Percentiles rank a stretch among this genome's conserved stretches.
These are phyloP conservation scores for Synodontis membranacea DNA, from an alignment of 2,113 vertebrate species.

Conservation along the genomic window DNA sequence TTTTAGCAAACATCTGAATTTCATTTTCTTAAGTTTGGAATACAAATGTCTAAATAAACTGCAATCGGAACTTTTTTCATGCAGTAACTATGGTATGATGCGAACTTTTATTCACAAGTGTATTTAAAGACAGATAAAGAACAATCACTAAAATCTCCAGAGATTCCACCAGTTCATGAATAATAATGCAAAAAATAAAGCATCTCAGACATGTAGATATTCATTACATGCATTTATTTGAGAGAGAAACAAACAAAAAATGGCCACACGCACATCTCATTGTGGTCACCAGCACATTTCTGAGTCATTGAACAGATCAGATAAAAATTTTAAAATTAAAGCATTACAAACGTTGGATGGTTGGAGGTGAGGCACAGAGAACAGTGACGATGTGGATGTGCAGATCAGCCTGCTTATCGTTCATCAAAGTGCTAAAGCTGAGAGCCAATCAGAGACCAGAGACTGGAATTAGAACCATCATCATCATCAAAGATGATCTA, in stretches of 20 bases:
- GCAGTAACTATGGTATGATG: neutral
- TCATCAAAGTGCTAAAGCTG: neutral
- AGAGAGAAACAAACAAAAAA: conserved; percentile 65
- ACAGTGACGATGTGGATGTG: conserved; percentile 27
- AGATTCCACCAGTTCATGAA: neutral
- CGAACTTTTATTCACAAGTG: neutral
- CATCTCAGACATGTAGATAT: conserved; percentile 6
- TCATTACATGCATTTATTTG: conserved; percentile 81
- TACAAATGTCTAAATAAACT: no score
- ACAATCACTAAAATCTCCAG: no score
- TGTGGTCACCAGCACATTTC: conserved; percentile 78
- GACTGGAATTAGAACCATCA: neutral
- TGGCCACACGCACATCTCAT: conserved; percentile 76
- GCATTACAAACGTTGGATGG: conserved; percentile 69
- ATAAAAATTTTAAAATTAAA: conserved; percentile 78
- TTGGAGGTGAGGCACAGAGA: conserved; percentile 55
- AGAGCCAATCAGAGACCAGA: conserved; percentile 7
- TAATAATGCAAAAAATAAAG: neutral
- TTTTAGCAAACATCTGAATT: no score
- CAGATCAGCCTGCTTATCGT: conserved; percentile 34
- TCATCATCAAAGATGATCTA: neutral
- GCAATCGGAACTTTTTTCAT: neutral
- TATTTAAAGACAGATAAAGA: neutral
- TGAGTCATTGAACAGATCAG: conserved; percentile 77
- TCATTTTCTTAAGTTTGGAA: no score